Evolutionary conservation across 1,140 invertebrate species (phyloP), one percentile per base, ranked within the genome.

Genomic region (Anadara kagoshimensis): DNA sequence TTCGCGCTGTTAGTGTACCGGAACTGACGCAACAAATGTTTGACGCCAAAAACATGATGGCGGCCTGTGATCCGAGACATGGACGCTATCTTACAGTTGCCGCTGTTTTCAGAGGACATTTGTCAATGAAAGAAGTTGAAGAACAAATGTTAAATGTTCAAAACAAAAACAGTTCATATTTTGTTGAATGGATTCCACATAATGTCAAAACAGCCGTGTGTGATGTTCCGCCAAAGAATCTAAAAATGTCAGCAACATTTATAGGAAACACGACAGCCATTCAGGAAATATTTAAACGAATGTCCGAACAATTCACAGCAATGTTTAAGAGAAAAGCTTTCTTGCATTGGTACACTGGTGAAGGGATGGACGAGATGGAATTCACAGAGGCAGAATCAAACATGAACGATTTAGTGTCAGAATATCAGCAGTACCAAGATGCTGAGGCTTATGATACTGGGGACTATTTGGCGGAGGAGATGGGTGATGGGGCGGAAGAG

Each of bases 161-260:
- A 84, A 96, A 95, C 89, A 97, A 97, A 89, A 97, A 96, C 88
- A 95, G 93, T 69, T 80, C 71, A 49, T 93, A 97, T 78, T 93
- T 92, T 72, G 92, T 93, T 36, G 92, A 93, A 86, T 93, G 92
- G 92, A 93, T 93, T 73, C 92, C 92, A 24, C 92, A 93, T 86
- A 93, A 93, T 81, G 91, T 93, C 5, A 93, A 93, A 78, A 92
- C 91, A 14, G 95, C 95, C 45, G 95, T 96, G 16, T 96, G 95
- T 88, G 95, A 97, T 86, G 96, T 97, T 83, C 95, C 95, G 66
- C 95, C 95, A 18, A 91, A 94, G 82, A 95, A 95, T 41, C 88
- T 97, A 10, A 96, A 96, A 85, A 97, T 97, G 95, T 94, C 95
- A 0, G 93, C 94, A 11, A 97, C 95, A 2, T 97, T 97, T 77